phyloP scores from a whole-genome alignment of 1,140 invertebrate genomes.

The Euura lappo region DNA sequence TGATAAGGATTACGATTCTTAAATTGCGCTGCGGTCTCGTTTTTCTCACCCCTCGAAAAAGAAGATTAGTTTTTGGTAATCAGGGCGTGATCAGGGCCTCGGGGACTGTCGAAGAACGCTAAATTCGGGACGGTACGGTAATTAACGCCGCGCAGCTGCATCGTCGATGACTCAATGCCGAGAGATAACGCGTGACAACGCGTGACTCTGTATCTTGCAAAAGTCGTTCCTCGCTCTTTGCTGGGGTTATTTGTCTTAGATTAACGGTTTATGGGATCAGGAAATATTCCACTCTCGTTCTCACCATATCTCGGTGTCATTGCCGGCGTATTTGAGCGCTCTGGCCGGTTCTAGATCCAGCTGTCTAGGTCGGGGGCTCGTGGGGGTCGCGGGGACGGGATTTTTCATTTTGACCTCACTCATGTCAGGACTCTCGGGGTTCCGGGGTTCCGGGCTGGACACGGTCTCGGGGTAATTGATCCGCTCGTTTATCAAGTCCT shows the following conservation, averaged over 20 bases:
- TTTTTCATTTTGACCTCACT: conserved; percentile 39
- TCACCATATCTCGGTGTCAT: conserved; percentile 80
- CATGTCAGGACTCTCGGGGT: conserved; percentile 38
- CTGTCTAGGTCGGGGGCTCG: conserved; percentile 54
- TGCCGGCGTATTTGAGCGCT: conserved; percentile 63
- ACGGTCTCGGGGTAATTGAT: conserved; percentile 75
- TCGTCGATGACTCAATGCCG: too few relatives aligned
- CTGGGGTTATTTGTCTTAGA: conserved; percentile 31
- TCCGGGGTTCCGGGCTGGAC: conserved; percentile 58
- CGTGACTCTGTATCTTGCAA: too few relatives aligned
- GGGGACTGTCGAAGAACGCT: too few relatives aligned
- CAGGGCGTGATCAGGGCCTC: too few relatives aligned
- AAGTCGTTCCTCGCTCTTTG: conserved; percentile 18
- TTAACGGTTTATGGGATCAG: conserved; percentile 24
- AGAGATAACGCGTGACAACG: too few relatives aligned
- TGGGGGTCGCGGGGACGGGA: conserved; percentile 33
- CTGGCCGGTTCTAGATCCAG: conserved; percentile 52
- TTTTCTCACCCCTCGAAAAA: too few relatives aligned
- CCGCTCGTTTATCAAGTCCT: conserved; percentile 69
- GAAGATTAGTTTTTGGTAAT: too few relatives aligned
- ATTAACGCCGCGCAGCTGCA: too few relatives aligned
- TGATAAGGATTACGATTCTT: too few relatives aligned
- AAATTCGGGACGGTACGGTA: too few relatives aligned
- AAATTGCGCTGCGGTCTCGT: too few relatives aligned
- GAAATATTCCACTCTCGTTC: conserved; percentile 41